Evolutionary conservation across 2,797 vertebrate genomes (phyloP).

Genomic region (Arctocebus calabarensis): DNA sequence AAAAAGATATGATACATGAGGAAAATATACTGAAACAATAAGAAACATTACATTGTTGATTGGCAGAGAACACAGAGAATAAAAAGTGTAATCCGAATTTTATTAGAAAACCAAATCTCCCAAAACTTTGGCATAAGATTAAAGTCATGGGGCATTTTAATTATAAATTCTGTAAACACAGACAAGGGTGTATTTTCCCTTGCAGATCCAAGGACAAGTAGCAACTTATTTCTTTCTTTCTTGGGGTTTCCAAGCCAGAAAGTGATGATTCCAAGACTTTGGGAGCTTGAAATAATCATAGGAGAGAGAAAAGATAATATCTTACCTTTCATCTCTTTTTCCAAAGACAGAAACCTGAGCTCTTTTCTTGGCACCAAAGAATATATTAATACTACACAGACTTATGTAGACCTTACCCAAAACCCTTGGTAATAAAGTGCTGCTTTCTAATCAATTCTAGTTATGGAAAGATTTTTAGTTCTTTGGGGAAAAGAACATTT

Average conservation of each 20-base stretch:
- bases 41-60: not conserved
- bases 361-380: not conserved
- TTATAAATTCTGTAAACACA: slow-evolving; percentile 19
- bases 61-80: slow-evolving; percentile 18
- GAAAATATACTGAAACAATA: not conserved
- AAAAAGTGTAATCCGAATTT: slow-evolving; percentile 34
- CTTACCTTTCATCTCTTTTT: not conserved
- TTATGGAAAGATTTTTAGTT: slow-evolving; percentile 9
- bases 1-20: not conserved
- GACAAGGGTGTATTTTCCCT: not conserved
- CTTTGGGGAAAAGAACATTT: not conserved
- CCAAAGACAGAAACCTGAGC: not conserved
- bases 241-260: slow-evolving; percentile 4
- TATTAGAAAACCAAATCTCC: slow-evolving; percentile 61
- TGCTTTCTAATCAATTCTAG: not conserved
- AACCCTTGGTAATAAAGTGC: not conserved
- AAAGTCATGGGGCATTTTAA: slow-evolving; percentile 41
- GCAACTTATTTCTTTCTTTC: slow-evolving; percentile 29
- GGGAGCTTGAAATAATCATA: not conserved
- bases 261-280: not conserved
- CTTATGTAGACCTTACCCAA: not conserved
- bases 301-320: slow-evolving; percentile 8
- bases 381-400: not conserved
- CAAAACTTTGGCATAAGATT: slow-evolving; percentile 45
- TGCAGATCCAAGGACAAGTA: slow-evolving; percentile 24